phyloP scores from a whole-genome alignment of 1,140 invertebrate species.

The Bombus haemorrhoidalis region DNA sequence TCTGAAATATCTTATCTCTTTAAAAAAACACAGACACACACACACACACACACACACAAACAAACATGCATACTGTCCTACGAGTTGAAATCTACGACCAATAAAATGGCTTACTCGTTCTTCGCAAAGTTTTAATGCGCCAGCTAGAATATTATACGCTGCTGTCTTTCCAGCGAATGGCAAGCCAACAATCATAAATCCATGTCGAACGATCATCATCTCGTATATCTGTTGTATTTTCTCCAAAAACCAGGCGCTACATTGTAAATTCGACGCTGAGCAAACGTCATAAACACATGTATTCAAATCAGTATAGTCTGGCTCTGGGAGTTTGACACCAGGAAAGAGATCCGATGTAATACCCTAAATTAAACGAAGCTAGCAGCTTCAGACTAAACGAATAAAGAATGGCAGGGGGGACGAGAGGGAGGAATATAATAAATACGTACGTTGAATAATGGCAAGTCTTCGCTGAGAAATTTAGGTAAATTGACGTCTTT shows the following conservation, averaged over 20 bases:
- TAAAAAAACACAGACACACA: neutral
- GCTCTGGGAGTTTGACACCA: conserved; percentile 88
- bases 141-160: conserved; percentile 90
- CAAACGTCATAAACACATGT: conserved; percentile 86
- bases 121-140: conserved; percentile 90
- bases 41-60: too few relatives aligned
- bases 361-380: conserved; percentile 83
- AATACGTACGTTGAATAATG: conserved; percentile 87
- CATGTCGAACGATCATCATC: conserved; percentile 97
- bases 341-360: conserved; percentile 97
- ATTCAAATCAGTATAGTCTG: conserved; percentile 86
- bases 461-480: conserved; percentile 93
- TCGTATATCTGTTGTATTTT: conserved; percentile 97
- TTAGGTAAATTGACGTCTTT: conserved; percentile 97
- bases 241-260: conserved; percentile 92
- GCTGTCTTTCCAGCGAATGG: conserved; percentile 94
- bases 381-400: neutral
- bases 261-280: conserved; percentile 90
- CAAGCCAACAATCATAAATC: conserved; percentile 94
- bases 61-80: neutral
- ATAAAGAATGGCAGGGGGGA: neutral
- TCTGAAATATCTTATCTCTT: conserved; percentile 74
- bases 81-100: neutral
- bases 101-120: conserved; percentile 85
- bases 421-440: neutral